A percentile compares a stretch with the other conserved stretches of the same genome.
phyloP scores from a whole-genome alignment of 2,888 invertebrate species.

The Luperina testacea region DNA sequence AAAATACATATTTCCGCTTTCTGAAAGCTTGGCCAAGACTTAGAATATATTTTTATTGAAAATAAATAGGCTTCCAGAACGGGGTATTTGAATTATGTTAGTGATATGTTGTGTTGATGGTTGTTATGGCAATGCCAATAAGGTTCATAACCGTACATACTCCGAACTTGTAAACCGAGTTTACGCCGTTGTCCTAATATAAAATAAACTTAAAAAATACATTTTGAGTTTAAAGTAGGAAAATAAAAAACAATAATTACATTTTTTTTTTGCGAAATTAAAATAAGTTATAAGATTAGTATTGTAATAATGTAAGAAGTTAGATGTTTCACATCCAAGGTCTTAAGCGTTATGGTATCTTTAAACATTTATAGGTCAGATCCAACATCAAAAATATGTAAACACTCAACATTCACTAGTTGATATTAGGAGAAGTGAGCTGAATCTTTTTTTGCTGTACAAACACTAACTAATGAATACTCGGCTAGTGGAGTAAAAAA shows the following conservation, averaged over 20 bases:
- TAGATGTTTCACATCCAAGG: conserved; percentile 1
- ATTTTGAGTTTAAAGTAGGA: neutral
- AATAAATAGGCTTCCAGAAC: conserved; percentile 5
- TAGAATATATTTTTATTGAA: conserved; percentile 4
- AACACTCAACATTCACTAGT: neutral
- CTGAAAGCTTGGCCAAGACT: neutral
- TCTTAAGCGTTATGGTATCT: neutral
- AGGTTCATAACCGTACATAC: neutral
- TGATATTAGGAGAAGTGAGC: neutral
- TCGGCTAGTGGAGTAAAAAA: neutral
- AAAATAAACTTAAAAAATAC: neutral
- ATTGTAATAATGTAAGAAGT: neutral
- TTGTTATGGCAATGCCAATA: conserved; percentile 1
- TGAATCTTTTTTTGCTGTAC: neutral
- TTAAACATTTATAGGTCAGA: conserved; percentile 10
- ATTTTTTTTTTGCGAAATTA: conserved; percentile 13
- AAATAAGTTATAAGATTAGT: neutral
- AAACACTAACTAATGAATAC: conserved; percentile 1
- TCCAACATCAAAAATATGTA: neutral
- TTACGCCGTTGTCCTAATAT: neutral
- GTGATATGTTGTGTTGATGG: conserved; percentile 21
- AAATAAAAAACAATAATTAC: neutral
- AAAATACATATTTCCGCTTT: neutral
- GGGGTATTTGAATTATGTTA: neutral
- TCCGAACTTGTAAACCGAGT: neutral